Evolutionary conservation across 1,140 invertebrate species (phyloP), one percentile per base, ranked within the genome.

Genomic region (Spodoptera frugiperda): DNA sequence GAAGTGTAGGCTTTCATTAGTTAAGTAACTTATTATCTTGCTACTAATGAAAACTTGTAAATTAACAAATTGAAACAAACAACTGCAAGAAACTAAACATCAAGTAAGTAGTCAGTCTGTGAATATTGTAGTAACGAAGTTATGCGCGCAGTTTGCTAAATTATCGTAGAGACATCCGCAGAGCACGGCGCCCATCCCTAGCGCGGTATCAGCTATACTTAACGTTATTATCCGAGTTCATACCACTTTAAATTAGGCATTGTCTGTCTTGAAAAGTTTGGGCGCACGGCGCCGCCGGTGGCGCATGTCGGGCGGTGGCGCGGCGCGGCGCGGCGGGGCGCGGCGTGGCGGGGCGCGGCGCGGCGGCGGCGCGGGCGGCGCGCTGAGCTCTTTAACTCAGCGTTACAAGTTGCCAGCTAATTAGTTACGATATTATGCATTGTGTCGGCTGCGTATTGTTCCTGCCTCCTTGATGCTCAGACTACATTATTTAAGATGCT

Each of bases 151-250:
- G 33, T 61, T 33, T 33, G n/a, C 1, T 12, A 61, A n/a, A 15
- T 14, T 9, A 59, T 25, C 65, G 6, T 21, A 19, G 57, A 6
- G 48, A 72, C 48, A 72, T 59, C 70, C 70, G 33, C n/a, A 14
- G 12, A 59, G 21, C 17, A 30, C n/a, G 9, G 12, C 3, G 15
- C 21, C 59, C 59, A 17, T 49, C 57, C 48, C 30, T 75, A 75
- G 5, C 70, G 79, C 82, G 76, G 73, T 79, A 76, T 76, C 73
- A 53, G 72, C 53, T 65, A 55, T 78, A 70, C 76, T 80, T 80
- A 78, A 78, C 72, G 71, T 75, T 76, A 80, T 80, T 80, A 80
- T 77, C 63, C 8, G 68, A 72, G 65, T 72, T 78, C 59, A 68
- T 70, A 70, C 49, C 72, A 73, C 76, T 63, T 77, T 75, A 74